phyloP scores from a whole-genome alignment of 2,113 vertebrate species.

The Ochotona curzoniae region DNA sequence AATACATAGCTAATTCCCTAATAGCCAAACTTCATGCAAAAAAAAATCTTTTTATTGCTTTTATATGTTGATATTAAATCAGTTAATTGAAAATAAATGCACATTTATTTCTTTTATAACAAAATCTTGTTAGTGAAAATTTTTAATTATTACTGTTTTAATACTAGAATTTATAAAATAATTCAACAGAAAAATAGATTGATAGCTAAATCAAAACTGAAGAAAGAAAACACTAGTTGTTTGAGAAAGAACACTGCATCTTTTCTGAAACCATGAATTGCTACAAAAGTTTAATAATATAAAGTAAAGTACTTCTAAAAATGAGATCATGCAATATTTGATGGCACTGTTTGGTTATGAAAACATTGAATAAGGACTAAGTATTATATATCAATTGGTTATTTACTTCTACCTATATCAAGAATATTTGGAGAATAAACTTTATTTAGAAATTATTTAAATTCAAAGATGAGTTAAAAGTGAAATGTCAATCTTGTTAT shows the following conservation, averaged over 20 bases:
- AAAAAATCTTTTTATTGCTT: background rate
- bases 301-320: slow-evolving; percentile 44
- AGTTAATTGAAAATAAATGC: slow-evolving; percentile 11
- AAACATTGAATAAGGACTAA: background rate
- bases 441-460: background rate
- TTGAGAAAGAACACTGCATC: background rate
- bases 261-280: background rate
- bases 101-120: background rate
- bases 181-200: slow-evolving; percentile 1
- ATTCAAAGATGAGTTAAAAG: slow-evolving; percentile 33
- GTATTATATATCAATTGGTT: background rate
- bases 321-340: slow-evolving; percentile 5
- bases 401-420: background rate
- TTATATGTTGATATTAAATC: background rate
- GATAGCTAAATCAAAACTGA: background rate
- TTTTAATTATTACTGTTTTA: background rate
- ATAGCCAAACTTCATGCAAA: background rate
- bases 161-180: slow-evolving; percentile 33
- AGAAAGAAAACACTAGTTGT: background rate
- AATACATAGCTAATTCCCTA: background rate
- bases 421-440: background rate
- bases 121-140: slow-evolving; percentile 34
- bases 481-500: background rate
- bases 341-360: background rate
- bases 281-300: slow-evolving; percentile 38